Percentiles rank a stretch among this genome's conserved stretches.
Evolutionary conservation across 2,113 vertebrate genomes (phyloP).

Genomic region (Chinchilla lanigera): DNA sequence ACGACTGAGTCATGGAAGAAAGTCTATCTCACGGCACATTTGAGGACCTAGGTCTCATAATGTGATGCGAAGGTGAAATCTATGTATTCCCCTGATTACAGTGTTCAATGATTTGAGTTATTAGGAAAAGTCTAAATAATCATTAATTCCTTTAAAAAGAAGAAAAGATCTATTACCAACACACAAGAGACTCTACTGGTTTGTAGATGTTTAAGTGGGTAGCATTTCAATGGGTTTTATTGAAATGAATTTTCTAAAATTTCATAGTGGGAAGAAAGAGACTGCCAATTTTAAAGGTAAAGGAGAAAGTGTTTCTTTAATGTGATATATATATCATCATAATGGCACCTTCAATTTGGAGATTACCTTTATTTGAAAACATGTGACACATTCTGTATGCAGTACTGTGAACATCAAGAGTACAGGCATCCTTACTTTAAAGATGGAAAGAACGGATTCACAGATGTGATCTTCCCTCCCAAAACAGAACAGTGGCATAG

Average conservation of each 20-base stretch:
- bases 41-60: neutral
- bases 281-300: neutral
- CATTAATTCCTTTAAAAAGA: constrained; percentile 42
- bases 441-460: constrained; percentile 26
- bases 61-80: neutral
- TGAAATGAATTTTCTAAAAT: constrained; percentile 48
- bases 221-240: neutral
- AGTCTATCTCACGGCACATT: neutral
- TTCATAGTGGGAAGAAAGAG: constrained; percentile 6
- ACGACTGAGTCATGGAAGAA: neutral
- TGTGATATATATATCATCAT: neutral
- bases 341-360: constrained; percentile 1
- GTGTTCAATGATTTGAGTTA: neutral
- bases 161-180: neutral
- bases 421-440: constrained; percentile 9
- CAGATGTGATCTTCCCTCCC: neutral
- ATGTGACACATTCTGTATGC: neutral
- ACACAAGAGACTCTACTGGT: neutral
- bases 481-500: neutral
- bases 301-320: constrained; percentile 9
- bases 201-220: neutral
- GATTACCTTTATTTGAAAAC: constrained; percentile 42
- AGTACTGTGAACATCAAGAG: neutral
- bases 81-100: neutral
- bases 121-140: neutral